Percentiles rank a stretch among this genome's conserved stretches.
Evolutionary conservation across 2,113 vertebrate genomes (phyloP).

Genomic region (Trogon melanurus): DNA sequence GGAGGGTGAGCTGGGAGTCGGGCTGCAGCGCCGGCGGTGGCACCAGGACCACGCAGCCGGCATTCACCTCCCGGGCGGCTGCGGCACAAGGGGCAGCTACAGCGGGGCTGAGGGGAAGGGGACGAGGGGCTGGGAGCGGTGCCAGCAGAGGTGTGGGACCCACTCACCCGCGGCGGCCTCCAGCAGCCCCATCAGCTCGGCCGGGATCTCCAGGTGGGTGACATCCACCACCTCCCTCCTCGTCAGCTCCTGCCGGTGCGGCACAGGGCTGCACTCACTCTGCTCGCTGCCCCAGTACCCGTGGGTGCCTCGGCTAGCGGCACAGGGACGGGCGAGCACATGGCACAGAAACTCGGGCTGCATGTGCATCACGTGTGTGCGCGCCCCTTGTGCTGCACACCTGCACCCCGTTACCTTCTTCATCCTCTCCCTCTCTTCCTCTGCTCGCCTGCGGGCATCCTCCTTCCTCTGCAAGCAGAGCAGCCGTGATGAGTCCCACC

Average conservation of each 20-base stretch:
- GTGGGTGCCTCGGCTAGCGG: neutral
- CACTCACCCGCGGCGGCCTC: conserved; percentile 79
- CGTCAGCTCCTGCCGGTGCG: conserved; percentile 82
- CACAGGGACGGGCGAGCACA: rapidly evolving
- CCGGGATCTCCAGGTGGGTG: conserved; percentile 91
- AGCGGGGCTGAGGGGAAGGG: rapidly evolving
- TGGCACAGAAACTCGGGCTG: rapidly evolving
- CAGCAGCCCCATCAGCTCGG: conserved; percentile 87
- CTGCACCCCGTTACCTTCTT: conserved; percentile 73
- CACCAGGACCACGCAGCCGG: conserved; percentile 83
- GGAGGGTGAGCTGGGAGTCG: conserved; percentile 85
- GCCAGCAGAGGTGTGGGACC: rapidly evolving
- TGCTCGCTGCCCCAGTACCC: neutral
- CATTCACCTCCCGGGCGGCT: conserved; percentile 80
- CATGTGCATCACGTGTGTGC: rapidly evolving
- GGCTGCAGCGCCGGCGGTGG: conserved; percentile 86
- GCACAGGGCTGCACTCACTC: neutral
- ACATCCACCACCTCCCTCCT: conserved; percentile 92
- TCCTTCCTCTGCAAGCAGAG: conserved; percentile 72
- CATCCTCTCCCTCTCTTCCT: conserved; percentile 76
- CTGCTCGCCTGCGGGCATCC: conserved; percentile 73
- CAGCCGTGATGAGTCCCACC: rapidly evolving
- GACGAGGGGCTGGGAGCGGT: neutral
- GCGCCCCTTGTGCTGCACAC: rapidly evolving
- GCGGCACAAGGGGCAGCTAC: neutral